A percentile compares a stretch with the other conserved stretches of the same genome.
These are phyloP conservation scores for Helogale parvula DNA, from an alignment of 2,113 vertebrate genomes.

Conservation along the genomic window DNA sequence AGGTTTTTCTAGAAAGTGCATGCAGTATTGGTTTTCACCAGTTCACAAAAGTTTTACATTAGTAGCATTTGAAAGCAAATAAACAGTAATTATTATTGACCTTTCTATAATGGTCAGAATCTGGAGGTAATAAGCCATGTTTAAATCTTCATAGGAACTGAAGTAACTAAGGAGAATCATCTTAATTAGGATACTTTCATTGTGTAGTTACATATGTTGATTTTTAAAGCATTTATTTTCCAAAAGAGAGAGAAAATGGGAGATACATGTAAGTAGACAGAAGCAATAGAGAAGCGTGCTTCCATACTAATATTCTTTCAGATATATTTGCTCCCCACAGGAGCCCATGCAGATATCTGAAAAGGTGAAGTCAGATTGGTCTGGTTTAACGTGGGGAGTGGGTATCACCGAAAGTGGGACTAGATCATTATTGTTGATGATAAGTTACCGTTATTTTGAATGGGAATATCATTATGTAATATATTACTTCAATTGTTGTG, in stretches of 20 bases:
- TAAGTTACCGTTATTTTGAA: conserved; percentile 19
- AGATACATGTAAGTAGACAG: conserved; percentile 11
- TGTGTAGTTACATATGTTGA: conserved; percentile 59
- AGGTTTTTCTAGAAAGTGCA: conserved; percentile 55
- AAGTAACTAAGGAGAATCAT: conserved; percentile 67
- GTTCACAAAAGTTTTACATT: conserved; percentile 69
- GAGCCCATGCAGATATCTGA: conserved; percentile 58
- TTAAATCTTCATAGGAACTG: conserved; percentile 75
- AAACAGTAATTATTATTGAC: conserved; percentile 81
- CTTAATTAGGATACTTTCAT: conserved; percentile 70
- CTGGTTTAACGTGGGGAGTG: conserved; percentile 61
- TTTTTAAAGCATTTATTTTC: conserved; percentile 69
- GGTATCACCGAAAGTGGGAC: neutral
- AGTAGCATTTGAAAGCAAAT: conserved; percentile 77
- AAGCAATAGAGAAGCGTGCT: conserved; percentile 31
- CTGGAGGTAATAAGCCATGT: conserved; percentile 69
- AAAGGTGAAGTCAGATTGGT: conserved; percentile 74
- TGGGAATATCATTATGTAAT: neutral
- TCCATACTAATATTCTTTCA: neutral
- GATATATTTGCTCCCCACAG: conserved; percentile 64
- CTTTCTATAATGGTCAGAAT: conserved; percentile 67
- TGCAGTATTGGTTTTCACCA: conserved; percentile 53
- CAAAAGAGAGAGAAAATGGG: conserved; percentile 38
- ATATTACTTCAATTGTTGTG: conserved; percentile 45
- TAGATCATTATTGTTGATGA: conserved; percentile 22